Base-by-base conservation (phyloP, 2,888 invertebrate genomes). In the Metopia argyrocephala region DNA sequence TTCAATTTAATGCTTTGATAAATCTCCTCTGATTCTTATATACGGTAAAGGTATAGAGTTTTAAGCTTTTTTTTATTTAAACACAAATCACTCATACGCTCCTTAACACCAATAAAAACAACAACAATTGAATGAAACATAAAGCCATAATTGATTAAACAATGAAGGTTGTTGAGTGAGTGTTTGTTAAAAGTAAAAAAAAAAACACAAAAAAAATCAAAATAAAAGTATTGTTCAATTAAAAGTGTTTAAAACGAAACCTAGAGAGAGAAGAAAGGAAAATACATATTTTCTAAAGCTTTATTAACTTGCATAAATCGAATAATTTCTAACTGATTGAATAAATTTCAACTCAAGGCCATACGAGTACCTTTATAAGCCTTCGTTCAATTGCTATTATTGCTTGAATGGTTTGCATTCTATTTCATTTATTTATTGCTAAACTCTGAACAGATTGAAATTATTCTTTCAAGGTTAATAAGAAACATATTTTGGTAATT, bases 81-180 rank as follows among this genome's bases (percentile, higher is more conserved):
- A 38, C 3, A 3, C 15, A 56, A 57, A 54, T 9, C 25, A 20
- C 48, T 50, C 46, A 18, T 20, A 31, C 38, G 28, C 57, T 69
- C 15, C 52, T 75, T 70, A 69, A 65, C 65, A 66, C 48, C 46
- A 54, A 65, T 59, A 46, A 61, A 65, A 28, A 57, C 18, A 54
- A 50, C 31, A 7, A 31, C 20, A 65, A 52, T 31, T 23, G 21
- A 56, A 46, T 48, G 15, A 61, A 54, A 48, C 59, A 65, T 20
- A 52, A 56, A 20, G 54, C 9, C 25, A 18, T 2, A 7, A 7
- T 28, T 38, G 70, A 70, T 25, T 25, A 52, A 70, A 65, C 31
- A 38, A 52, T 27, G 27, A 9, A 75, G 62, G 79, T 59, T 62
- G 5, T 31, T 15, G 38, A 31, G 31, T 38, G 38, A 54, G 25